A percentile compares a stretch with the other conserved stretches of the same genome.
Conservation (phyloP, 2,113 vertebrate genomes). For the Pantherophis guttatus region DNA sequence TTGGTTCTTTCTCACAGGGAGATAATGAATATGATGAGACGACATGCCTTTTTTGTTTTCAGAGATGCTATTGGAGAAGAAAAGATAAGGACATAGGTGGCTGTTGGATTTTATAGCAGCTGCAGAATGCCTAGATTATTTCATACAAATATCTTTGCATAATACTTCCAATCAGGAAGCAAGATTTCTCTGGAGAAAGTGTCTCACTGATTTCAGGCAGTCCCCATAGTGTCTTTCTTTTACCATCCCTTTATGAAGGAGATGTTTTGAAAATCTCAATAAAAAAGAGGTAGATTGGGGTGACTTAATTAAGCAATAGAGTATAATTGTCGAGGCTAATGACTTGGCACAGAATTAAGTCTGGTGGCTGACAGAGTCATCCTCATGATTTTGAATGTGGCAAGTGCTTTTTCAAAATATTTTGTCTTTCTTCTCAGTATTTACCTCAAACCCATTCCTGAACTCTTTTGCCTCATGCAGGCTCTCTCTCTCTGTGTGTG, state of each 20-base stretch:
- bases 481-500: too few relatives aligned
- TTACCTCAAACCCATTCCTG: slow-evolving; percentile 42
- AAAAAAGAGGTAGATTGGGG: background rate
- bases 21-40: background rate
- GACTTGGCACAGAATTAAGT: background rate
- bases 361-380: background rate
- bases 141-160: background rate
- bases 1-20: background rate
- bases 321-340: background rate
- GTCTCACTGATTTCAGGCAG: background rate
- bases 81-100: background rate
- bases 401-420: slow-evolving; percentile 50
- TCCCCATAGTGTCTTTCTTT: background rate
- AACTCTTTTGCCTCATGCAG: slow-evolving; percentile 29
- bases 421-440: slow-evolving; percentile 55
- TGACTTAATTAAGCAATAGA: background rate
- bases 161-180: background rate
- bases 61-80: background rate
- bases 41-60: background rate
- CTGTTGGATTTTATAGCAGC: background rate
- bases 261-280: slow-evolving; percentile 36
- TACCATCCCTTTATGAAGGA: slow-evolving; percentile 2
- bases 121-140: background rate
- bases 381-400: background rate
- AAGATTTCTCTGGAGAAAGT: background rate